phyloP scores from a whole-genome alignment of 2,888 invertebrate genomes.

The Sminthurides aquaticus region DNA sequence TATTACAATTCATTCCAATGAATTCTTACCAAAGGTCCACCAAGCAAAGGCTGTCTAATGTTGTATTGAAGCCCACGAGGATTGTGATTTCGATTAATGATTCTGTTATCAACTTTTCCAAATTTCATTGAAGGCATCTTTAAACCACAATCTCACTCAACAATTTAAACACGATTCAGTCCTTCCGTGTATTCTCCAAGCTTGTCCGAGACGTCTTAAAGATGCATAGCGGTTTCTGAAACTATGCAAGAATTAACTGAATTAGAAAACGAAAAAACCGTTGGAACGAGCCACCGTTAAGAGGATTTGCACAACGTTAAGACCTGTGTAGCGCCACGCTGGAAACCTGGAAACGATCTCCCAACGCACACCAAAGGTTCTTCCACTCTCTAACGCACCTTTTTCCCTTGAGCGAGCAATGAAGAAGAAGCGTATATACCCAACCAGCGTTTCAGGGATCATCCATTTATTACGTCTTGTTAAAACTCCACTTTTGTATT shows the following conservation, averaged over 20 bases:
- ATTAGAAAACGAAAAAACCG: too few relatives aligned
- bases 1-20: neutral
- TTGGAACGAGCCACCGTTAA: neutral
- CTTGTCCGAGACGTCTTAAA: too few relatives aligned
- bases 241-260: too few relatives aligned
- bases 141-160: too few relatives aligned
- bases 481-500: too few relatives aligned
- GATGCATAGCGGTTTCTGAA: too few relatives aligned
- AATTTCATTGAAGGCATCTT: too few relatives aligned
- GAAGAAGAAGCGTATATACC: neutral
- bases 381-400: neutral
- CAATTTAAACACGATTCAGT: too few relatives aligned
- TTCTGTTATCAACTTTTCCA: neutral
- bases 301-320: too few relatives aligned
- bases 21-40: neutral
- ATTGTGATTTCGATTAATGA: neutral
- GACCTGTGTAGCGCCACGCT: too few relatives aligned
- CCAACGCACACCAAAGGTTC: neutral
- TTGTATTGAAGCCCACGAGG: neutral
- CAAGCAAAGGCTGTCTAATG: neutral
- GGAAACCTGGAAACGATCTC: neutral
- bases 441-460: neutral
- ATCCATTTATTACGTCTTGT: too few relatives aligned
- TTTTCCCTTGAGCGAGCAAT: neutral
- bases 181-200: too few relatives aligned